These are phyloP conservation scores for Oithona nana DNA, from an alignment of 2,888 invertebrate species.

Conservation along the genomic window DNA sequence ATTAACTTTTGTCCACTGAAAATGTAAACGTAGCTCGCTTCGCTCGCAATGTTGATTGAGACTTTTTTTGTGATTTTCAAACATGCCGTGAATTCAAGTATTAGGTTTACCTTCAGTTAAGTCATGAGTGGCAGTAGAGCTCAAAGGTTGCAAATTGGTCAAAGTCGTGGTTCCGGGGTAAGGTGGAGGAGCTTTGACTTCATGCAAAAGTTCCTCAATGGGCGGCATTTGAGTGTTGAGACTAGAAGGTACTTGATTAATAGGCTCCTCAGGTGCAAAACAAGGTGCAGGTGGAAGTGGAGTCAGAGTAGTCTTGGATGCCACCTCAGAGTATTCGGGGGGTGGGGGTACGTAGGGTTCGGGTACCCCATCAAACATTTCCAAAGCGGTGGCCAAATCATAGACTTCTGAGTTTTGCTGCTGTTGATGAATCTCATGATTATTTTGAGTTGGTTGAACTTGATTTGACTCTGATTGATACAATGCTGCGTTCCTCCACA, in stretches of 20 bases:
- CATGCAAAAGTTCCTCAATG: neutral
- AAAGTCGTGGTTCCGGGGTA: neutral
- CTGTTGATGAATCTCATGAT: neutral
- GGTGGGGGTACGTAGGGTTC: neutral
- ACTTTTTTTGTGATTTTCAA: too few species aligned
- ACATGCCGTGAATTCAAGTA: too few species aligned
- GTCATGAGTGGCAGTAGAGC: neutral
- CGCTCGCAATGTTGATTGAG: too few species aligned
- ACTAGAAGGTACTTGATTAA: neutral
- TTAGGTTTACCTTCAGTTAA: neutral
- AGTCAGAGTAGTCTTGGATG: neutral
- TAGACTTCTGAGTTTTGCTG: neutral
- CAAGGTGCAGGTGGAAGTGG: neutral
- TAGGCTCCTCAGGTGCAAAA: neutral
- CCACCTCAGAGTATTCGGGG: neutral
- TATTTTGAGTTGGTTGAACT: neutral
- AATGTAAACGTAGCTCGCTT: too few species aligned
- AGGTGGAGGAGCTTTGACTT: neutral
- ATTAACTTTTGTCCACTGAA: too few species aligned
- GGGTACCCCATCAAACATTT: neutral
- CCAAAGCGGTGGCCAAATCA: constrained; percentile 4
- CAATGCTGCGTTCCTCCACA: constrained; percentile 50
- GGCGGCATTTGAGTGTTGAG: constrained; percentile 1
- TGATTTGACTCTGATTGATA: constrained; percentile 1
- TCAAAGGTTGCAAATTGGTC: neutral